Percentiles rank a stretch among this genome's conserved stretches.
Evolutionary conservation across 2,113 vertebrate genomes (phyloP).

Genomic region (Gracilinanus agilis): DNA sequence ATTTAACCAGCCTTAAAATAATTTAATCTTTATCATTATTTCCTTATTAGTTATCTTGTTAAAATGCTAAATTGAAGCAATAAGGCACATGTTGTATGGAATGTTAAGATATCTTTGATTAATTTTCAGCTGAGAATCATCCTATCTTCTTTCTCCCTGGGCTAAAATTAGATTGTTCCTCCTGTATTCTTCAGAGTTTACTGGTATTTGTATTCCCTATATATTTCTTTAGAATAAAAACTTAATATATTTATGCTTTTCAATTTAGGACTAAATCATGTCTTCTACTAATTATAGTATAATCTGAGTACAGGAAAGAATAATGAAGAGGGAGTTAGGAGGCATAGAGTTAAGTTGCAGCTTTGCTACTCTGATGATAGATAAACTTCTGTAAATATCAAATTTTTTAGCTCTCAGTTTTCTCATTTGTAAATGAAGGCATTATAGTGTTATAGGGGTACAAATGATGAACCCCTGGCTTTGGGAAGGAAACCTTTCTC

Average conservation of each 20-base stretch:
- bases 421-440: slow-evolving; percentile 63
- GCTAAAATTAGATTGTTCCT: neutral
- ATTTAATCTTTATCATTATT: slow-evolving; percentile 65
- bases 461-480: no score
- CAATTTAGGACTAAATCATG: neutral
- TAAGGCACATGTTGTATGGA: slow-evolving; percentile 30
- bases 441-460: no score
- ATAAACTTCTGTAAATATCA: slow-evolving; percentile 60
- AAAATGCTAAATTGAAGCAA: slow-evolving; percentile 50
- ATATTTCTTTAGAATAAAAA: neutral
- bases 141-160: slow-evolving; percentile 25
- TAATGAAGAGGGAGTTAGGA: slow-evolving; percentile 48
- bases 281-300: neutral
- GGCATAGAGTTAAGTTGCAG: slow-evolving; percentile 2
- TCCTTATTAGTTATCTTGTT: slow-evolving; percentile 52
- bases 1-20: slow-evolving; percentile 63
- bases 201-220: neutral
- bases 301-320: neutral
- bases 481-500: no score
- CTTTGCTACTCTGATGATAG: slow-evolving; percentile 22
- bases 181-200: neutral
- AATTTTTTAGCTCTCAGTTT: slow-evolving; percentile 68
- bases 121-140: slow-evolving; percentile 21
- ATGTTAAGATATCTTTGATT: slow-evolving; percentile 25
- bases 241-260: neutral